Conservation (phyloP, 2,113 vertebrate genomes). For the Brevimyrus niger region DNA sequence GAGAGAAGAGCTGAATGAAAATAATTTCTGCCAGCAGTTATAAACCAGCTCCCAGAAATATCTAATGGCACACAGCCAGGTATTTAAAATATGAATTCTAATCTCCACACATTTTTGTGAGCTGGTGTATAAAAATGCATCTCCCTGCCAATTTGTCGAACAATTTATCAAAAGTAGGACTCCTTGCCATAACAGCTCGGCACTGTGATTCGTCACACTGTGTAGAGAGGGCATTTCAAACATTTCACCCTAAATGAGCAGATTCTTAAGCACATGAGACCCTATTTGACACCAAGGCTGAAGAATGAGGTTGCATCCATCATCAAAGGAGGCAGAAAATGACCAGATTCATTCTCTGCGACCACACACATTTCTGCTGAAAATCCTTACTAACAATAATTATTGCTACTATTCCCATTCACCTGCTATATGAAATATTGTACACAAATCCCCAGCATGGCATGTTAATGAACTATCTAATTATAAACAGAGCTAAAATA, state of each 20-base stretch:
- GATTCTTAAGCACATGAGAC: neutral
- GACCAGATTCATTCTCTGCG: neutral
- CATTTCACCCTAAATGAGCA: neutral
- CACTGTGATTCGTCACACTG: neutral
- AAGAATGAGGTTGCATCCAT: neutral
- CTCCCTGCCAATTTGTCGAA: neutral
- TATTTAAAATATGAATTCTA: conserved; percentile 7
- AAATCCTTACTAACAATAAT: neutral
- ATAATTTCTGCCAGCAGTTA: neutral
- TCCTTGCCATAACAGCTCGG: neutral
- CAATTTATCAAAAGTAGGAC: neutral
- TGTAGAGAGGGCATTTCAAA: neutral
- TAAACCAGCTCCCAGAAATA: neutral
- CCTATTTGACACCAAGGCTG: neutral
- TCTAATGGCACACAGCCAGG: neutral
- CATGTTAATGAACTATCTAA: neutral
- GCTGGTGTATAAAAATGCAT: neutral
- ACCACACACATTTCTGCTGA: neutral
- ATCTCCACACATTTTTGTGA: neutral
- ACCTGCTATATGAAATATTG: neutral
- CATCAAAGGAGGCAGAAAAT: neutral
- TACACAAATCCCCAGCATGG: neutral
- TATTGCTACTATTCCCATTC: neutral
- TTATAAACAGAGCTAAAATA: neutral
- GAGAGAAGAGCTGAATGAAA: neutral